These are phyloP conservation scores for Spicauda simplicius DNA, from an alignment of 2,888 invertebrate species.

Conservation along the genomic window DNA sequence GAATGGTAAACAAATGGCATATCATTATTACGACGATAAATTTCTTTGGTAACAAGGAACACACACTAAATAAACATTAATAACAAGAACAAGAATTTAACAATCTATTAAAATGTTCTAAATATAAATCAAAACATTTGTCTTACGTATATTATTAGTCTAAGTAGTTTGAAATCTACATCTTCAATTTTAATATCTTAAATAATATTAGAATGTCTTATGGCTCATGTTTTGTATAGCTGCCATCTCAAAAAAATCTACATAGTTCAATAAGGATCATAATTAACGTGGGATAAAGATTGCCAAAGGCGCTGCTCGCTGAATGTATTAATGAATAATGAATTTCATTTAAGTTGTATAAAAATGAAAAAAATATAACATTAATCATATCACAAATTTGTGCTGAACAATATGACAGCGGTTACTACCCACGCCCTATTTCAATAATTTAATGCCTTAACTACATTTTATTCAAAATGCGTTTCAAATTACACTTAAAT, in stretches of 20 bases:
- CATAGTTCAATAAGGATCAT: not conserved
- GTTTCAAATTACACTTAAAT: slow-evolving; percentile 13
- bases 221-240: slow-evolving; percentile 25
- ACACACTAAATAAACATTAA: slow-evolving; percentile 78
- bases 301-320: not conserved
- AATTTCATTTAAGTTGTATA: not conserved
- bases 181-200: slow-evolving; percentile 11
- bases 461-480: slow-evolving; percentile 26
- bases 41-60: slow-evolving; percentile 84
- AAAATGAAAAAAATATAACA: not conserved
- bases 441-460: slow-evolving; percentile 1
- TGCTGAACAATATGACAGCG: not conserved
- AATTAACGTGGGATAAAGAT: not conserved
- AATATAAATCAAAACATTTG: slow-evolving; percentile 61
- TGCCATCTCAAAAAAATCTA: slow-evolving; percentile 21
- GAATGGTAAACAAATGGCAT: slow-evolving; percentile 51
- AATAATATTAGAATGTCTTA: slow-evolving; percentile 32
- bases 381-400: not conserved
- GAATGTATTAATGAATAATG: not conserved
- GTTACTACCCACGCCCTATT: not conserved
- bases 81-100: slow-evolving; percentile 81
- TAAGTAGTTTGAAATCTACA: slow-evolving; percentile 34
- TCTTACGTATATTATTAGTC: slow-evolving; percentile 57
- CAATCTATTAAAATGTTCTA: slow-evolving; percentile 69
- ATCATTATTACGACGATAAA: slow-evolving; percentile 54